Evolutionary conservation across 1,140 invertebrate species (phyloP), one percentile per base, ranked within the genome.

Genomic region (Neotoxoptera formosana): DNA sequence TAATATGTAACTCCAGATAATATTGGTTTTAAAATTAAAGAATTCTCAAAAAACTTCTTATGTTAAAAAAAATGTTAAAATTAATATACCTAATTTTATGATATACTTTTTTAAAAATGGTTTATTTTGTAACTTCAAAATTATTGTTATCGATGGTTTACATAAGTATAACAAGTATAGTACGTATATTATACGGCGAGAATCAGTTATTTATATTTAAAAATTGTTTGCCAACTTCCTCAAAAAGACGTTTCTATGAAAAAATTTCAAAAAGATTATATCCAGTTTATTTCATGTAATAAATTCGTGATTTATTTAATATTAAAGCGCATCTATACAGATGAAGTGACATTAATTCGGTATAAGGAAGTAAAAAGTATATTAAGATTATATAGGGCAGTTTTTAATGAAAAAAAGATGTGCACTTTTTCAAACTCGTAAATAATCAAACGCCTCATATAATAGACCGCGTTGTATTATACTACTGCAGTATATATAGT

Each of bases 351-450:
- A 84, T 84, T 84, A 23, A 84, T 25, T 84, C 25, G 3, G 21
- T 45, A 41, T 41, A 25, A 41, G 7, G 8, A 1, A 41, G 41
- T 30, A 41, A 20, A 14, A 81, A 11, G 36, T 84, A 84, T 41
- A 41, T 45, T 84, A 84, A 25, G 8, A 84, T 84, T 41, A 8
- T 25, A 2, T 41, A 84, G 2, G 11, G 25, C 23, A 6, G 41
- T 86, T 88, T 88, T 88, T 51, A 88, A 34, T 51, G 51, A 34
- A 88, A 76, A 76, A 76, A 76, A 17, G 17, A 17, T 34, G 45
- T 48, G 47, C 30, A 48, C 34, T 88, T 88, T 48, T 87, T 88
- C 25, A 48, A 48, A 47, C 86, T 88, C 47, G 47, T 88, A 88
- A 88, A 89, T 34, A 56, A 41, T 89, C 88, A 25, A 89, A 53